Conservation (phyloP, 2,113 vertebrate species). For the Malurus cyaneus region DNA sequence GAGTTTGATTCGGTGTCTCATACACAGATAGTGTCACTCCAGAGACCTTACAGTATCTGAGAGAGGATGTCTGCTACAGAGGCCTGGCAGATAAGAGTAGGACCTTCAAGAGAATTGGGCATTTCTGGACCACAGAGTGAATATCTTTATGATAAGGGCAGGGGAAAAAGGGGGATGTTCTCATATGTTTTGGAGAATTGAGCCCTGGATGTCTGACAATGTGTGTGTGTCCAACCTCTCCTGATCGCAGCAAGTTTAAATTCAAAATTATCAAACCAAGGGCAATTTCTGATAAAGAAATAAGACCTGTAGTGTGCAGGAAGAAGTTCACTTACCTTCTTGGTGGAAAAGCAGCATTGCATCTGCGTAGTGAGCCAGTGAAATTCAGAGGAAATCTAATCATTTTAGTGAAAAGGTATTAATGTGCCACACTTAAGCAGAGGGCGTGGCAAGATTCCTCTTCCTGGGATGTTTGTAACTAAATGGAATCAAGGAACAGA, state of each 20-base stretch:
- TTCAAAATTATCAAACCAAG: neutral
- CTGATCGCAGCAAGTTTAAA: neutral
- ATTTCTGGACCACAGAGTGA: neutral
- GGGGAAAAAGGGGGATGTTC: accelerated
- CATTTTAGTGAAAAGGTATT: neutral
- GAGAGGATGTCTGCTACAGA: neutral
- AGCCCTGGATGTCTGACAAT: neutral
- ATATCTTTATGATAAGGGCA: neutral
- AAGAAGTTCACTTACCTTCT: neutral
- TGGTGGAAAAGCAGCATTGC: neutral
- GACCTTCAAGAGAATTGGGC: neutral
- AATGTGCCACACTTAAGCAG: neutral
- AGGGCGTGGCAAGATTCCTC: neutral
- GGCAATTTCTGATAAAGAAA: neutral
- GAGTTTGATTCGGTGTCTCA: neutral
- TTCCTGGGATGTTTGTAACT: neutral
- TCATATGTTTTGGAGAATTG: neutral
- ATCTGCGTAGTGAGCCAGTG: neutral
- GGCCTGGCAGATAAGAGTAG: neutral
- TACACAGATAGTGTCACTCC: neutral
- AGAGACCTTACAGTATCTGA: neutral
- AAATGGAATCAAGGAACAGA: neutral
- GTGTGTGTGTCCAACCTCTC: neutral
- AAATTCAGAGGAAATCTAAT: neutral
- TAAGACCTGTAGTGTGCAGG: neutral